Base-by-base conservation (phyloP, 2,888 invertebrate species). In the Epistrophe eligans region DNA sequence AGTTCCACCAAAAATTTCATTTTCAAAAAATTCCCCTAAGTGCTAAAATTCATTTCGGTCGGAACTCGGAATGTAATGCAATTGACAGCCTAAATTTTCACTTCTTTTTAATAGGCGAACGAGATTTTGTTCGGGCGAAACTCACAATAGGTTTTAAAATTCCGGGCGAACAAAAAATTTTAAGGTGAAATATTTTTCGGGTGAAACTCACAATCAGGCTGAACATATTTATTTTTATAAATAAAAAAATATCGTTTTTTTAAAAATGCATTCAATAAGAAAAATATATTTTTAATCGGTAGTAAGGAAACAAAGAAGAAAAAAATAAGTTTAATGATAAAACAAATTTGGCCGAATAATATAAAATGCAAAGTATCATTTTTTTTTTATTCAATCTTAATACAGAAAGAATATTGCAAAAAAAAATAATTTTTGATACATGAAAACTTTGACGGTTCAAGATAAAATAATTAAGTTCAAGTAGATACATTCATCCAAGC, bases 401-500 rank as follows among this genome's bases (percentile, higher is more conserved):
- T 67, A 10, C 38, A 55, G 55, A 55, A 70, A 28, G 38, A 70
- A 19, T 50, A 50, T 6, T 50, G 17, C 13, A 52, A 40, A 38
- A 38, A 24, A 66, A 32, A 35, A 2, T 35, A 32, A 50, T 17
- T n/a, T 17, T 52, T 13, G 13, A n/a, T 40, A 55, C 15, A 55
- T 55, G n/a, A 55, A 55, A 55, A 40, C 55, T 40, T 67, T 48
- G 17, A 48, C 9, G 52, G 38, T 67, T 52, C 11, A 19, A 52
- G n/a, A 67, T 6, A n/a, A 40, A 19, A 38, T 1, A 10, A 40
- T 24, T 9, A 35, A 50, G 40, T 72, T 84, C 71, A 84, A 80
- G 79, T 77, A 11, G 80, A 84, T 11, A 84, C 84, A 62, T 84
- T 84, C 80, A 84, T 84, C 80, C 77, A 84, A 38, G 72, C 84